Base-by-base conservation (phyloP, 1,140 invertebrate species). In the Coenobita brevimanus region DNA sequence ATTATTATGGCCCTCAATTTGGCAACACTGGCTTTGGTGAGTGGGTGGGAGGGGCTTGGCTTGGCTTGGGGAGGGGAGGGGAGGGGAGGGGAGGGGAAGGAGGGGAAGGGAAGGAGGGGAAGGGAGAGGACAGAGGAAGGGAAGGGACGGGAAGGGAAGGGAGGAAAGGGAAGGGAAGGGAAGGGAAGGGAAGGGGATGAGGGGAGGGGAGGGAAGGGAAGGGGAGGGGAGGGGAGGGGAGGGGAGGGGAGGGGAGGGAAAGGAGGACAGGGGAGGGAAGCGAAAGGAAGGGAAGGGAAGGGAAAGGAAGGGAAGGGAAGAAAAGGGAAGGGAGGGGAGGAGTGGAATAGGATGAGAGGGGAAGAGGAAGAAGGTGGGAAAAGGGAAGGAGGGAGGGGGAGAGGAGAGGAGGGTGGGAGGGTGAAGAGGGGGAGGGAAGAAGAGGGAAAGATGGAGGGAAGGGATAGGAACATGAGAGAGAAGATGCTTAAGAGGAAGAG, bases 81-180 rank as follows among this genome's bases (percentile, higher is more conserved):
- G 67, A 71, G 67, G 27, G 75, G 46, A 33, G 27, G 75, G 15
- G 75, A 27, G 46, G n/a, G 75, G 30, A 24, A 78, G 43, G 46
- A 21, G 50, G 75, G 15, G 30, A 30, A 43, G 30, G 15, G 24
- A n/a, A 24, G 41, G 24, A 27, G n/a, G 21, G 24, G 57, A 30
- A 43, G 46, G n/a, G 2, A 54, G 2, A 8, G 33, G 71, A 33
- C 3, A 38, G 33, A 30, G 33, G 15, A 38, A 17, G 33, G 21
- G 57, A 41, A 24, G 17, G 24, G 30, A 50, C 38, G 17, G 30
- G 38, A 78, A 30, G 38, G 46, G n/a, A 2, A 54, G 2, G 17
- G 33, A 33, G 30, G 6, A 6, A 33, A 38, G 69, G 69, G n/a
- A n/a, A 33, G 69, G 69, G 69, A n/a, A 33, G 33, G 33, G 69